Conservation (phyloP, 2,797 vertebrate genomes). For the Paratrypauchen microcephalus region DNA sequence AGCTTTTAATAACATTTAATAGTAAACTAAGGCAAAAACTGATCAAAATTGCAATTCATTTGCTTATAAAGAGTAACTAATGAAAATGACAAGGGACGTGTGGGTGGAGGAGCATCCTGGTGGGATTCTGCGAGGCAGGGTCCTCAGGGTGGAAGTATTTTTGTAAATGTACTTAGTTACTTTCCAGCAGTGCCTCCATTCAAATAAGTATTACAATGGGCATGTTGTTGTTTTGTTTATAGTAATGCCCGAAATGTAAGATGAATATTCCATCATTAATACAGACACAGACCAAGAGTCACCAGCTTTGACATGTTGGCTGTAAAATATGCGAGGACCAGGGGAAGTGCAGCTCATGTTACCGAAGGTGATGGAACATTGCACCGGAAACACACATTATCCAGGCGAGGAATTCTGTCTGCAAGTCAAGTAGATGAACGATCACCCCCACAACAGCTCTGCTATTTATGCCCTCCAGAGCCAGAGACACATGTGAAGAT, state of each 20-base stretch:
- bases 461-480: constrained; percentile 37
- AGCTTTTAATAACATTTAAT: no score
- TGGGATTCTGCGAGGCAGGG: no score
- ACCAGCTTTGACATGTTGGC: neutral
- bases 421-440: constrained; percentile 12
- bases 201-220: neutral
- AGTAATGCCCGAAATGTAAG: neutral
- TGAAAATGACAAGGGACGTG: no score
- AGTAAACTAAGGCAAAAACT: no score
- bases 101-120: no score
- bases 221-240: neutral
- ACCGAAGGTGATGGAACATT: neutral
- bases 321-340: neutral
- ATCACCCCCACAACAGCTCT: constrained; percentile 12
- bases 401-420: constrained; percentile 11
- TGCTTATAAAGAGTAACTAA: no score
- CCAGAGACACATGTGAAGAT: constrained; percentile 25
- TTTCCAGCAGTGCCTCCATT: neutral
- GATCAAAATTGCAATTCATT: no score
- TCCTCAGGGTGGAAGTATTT: no score
- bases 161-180: neutral
- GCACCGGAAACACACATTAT: constrained; percentile 9
- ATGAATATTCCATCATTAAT: neutral
- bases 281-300: constrained; percentile 3
- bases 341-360: neutral